A percentile compares a stretch with the other conserved stretches of the same genome.
These are phyloP conservation scores for Drosophila bipectinata DNA, from an alignment of 1,140 invertebrate genomes.

Conservation along the genomic window DNA sequence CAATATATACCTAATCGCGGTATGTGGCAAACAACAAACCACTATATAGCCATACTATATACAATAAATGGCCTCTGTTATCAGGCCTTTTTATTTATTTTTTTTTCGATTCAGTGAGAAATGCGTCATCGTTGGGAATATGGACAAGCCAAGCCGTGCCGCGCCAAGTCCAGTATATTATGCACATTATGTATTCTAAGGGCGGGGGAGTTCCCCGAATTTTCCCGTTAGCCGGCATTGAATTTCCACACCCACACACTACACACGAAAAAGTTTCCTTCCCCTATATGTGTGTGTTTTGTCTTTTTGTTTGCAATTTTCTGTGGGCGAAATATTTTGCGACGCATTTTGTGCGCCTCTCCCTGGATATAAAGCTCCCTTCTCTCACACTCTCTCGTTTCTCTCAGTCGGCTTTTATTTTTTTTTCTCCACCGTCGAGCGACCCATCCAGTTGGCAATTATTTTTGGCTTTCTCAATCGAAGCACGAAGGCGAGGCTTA, in stretches of 20 bases:
- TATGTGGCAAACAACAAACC: not conserved
- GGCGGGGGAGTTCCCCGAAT: slow-evolving; percentile 39
- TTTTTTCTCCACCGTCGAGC: slow-evolving; percentile 2
- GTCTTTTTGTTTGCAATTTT: slow-evolving; percentile 56
- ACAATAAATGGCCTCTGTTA: slow-evolving; percentile 27
- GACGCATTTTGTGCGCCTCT: slow-evolving; percentile 68
- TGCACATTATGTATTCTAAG: slow-evolving; percentile 9
- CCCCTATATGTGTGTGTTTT: not conserved
- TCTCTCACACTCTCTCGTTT: slow-evolving; percentile 16
- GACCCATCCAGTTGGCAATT: slow-evolving; percentile 53
- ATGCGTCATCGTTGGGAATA: slow-evolving; percentile 34
- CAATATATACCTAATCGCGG: not conserved
- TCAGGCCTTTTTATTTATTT: slow-evolving; percentile 28
- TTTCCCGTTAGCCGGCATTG: slow-evolving; percentile 34
- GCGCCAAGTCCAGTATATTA: too few species aligned
- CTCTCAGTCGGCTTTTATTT: not conserved
- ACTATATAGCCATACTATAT: slow-evolving; percentile 4
- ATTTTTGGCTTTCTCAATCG: slow-evolving; percentile 55
- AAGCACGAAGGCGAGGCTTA: slow-evolving; percentile 7
- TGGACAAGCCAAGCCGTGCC: too few species aligned
- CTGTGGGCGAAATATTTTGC: slow-evolving; percentile 61
- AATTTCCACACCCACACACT: slow-evolving; percentile 37
- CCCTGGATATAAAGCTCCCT: slow-evolving; percentile 34
- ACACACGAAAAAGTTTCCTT: slow-evolving; percentile 19
- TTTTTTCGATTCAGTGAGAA: slow-evolving; percentile 10